Percentiles rank a stretch among this genome's conserved stretches.
Conservation (phyloP, 2,113 vertebrate genomes). For the Oncorhynchus keta region DNA sequence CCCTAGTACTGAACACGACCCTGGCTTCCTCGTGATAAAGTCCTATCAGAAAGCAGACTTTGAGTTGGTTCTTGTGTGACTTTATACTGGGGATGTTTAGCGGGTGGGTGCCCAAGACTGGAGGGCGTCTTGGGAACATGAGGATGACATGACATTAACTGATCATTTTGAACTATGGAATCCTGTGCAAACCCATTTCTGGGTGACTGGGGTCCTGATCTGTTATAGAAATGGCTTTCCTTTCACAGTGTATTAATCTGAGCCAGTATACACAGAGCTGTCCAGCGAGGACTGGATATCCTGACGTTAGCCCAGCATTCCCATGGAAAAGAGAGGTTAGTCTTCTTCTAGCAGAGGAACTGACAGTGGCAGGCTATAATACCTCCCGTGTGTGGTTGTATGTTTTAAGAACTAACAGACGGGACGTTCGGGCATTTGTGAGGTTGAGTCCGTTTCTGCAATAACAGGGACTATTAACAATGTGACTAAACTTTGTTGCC, state of each 20-base stretch:
- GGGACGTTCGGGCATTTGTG: no score
- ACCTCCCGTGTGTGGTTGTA: neutral
- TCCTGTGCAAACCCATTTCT: neutral
- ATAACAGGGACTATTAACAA: no score
- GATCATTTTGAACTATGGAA: neutral
- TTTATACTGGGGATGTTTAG: neutral
- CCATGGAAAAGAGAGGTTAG: constrained; percentile 2
- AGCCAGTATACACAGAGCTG: neutral
- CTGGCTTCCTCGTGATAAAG: no score
- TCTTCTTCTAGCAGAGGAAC: neutral
- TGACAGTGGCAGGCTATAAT: constrained; percentile 14
- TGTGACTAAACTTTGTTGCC: no score
- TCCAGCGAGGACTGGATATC: constrained; percentile 2
- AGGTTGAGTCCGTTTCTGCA: no score
- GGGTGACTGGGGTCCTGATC: neutral
- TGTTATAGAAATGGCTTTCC: neutral
- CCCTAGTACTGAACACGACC: no score
- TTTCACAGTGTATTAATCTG: neutral
- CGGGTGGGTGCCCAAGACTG: neutral
- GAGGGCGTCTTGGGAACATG: neutral
- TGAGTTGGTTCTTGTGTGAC: neutral
- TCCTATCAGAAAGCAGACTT: no score
- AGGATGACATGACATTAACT: neutral
- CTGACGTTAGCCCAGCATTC: neutral
- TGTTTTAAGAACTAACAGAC: no score